Evolutionary conservation across 2,888 invertebrate genomes (phyloP), one percentile per base, ranked within the genome.

Genomic region (Conistra vaccinii): DNA sequence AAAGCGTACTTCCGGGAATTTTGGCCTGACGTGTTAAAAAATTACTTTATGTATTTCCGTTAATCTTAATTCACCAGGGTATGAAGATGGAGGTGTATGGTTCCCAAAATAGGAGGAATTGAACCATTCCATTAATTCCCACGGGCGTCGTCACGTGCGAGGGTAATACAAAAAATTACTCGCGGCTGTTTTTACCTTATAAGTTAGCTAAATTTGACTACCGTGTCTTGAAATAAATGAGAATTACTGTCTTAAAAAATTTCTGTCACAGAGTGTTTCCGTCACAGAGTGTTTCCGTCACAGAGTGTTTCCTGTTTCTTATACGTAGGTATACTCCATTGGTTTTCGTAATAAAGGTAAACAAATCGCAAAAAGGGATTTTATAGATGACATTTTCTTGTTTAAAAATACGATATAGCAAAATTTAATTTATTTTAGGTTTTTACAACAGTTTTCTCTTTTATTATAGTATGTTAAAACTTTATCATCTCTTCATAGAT

Each of bases 11-110:
- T 48, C 29, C 10, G 1, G 10, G 23, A 32, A 60, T 53, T 42
- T 32, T 60, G 17, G 39, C 10, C 39, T 57, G 62, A 57, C 35
- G 51, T 39, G 57, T 57, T 57, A 76, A 81, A 78, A 76, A 78
- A 63, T 61, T 23, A 63, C 57, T 65, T 48, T 35, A 23, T n/a
- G 26, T 58, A 57, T 68, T 58, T 63, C 65, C n/a, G 55, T 78
- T 78, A 53, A 65, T 79, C 78, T 69, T 69, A 58, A 83, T 83
- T 23, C 83, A 32, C 65, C 6, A 23, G 78, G 26, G 78, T n/a
- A 32, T 83, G 57, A 65, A 81, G 51, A 63, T 51, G 51, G n/a
- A 77, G 23, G 55, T 42, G 53, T 48, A 32, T 62, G 60, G 29
- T 51, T 58, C 39, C 70, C 14, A 60, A 67, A 85, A 73, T 69